Evolutionary conservation across 2,797 vertebrate genomes (phyloP).

Genomic region (Petrocephalus schoutedeni): DNA sequence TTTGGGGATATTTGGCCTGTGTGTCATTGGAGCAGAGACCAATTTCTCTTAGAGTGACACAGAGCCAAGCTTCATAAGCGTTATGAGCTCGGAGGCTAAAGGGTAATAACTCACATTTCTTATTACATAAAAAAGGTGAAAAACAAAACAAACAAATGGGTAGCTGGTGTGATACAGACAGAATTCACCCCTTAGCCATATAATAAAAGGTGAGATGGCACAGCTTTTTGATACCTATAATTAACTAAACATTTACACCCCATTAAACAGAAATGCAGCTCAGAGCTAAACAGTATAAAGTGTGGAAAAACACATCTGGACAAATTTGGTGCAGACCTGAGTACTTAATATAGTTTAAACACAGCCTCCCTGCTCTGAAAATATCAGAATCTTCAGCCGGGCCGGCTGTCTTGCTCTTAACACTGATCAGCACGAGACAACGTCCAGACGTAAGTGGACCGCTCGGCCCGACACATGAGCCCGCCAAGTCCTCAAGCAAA

Average conservation of each 20-base stretch:
- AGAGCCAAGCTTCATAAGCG: background rate
- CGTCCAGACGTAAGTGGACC: background rate
- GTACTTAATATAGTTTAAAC: background rate
- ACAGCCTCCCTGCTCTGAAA: background rate
- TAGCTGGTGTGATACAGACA: background rate
- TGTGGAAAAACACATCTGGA: background rate
- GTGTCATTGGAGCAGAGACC: background rate
- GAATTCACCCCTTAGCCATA: background rate
- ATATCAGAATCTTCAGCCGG: background rate
- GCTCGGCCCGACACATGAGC: background rate
- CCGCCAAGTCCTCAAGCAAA: background rate
- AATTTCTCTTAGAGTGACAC: background rate
- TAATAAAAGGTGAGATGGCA: background rate
- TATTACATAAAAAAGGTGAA: background rate
- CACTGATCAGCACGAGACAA: background rate
- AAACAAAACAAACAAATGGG: background rate
- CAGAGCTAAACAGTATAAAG: background rate
- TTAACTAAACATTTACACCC: background rate
- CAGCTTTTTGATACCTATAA: background rate
- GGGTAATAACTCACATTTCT: background rate
- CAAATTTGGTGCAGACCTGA: background rate
- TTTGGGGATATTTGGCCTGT: conserved; percentile 4
- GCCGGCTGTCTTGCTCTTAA: background rate
- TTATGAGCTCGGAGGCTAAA: background rate
- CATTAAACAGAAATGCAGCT: conserved; percentile 7